Conservation (phyloP, 1,140 invertebrate species). For the Drosophila pallidifrons region DNA sequence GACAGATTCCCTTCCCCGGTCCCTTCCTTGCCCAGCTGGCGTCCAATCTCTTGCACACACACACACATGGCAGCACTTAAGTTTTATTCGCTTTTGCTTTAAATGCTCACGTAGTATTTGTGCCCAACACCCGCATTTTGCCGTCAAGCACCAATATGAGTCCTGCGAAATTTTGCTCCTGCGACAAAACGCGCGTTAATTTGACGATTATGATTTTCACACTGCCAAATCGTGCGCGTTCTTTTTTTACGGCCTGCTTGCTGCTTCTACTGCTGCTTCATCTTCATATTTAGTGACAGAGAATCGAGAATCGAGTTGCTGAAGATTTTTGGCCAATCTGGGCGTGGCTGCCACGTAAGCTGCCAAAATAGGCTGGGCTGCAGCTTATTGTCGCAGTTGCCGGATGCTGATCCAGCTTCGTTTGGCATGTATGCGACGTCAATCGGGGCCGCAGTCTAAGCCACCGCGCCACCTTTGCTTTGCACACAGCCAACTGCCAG, state of each 20-base stretch:
- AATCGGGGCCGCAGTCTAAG: constrained; percentile 6
- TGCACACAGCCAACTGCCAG: background rate
- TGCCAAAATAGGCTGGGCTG: constrained; percentile 50
- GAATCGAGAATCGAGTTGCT: too few relatives aligned
- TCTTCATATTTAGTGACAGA: too few relatives aligned
- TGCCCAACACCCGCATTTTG: constrained; percentile 18
- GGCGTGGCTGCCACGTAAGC: constrained; percentile 59
- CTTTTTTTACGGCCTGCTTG: constrained; percentile 13
- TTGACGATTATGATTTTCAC: constrained; percentile 80
- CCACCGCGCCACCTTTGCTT: background rate
- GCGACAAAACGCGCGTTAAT: constrained; percentile 61
- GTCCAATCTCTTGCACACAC: background rate
- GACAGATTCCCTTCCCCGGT: too few relatives aligned
- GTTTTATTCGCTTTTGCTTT: constrained; percentile 74
- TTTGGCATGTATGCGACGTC: constrained; percentile 43
- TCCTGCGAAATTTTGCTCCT: constrained; percentile 49
- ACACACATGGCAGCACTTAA: constrained; percentile 60
- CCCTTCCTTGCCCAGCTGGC: background rate
- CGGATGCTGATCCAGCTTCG: constrained; percentile 37
- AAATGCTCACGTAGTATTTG: constrained; percentile 77
- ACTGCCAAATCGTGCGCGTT: constrained; percentile 45
- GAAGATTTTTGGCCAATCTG: constrained; percentile 5
- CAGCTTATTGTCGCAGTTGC: constrained; percentile 69
- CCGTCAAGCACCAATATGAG: constrained; percentile 63
- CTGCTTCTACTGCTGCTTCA: background rate